Evolutionary conservation across 1,140 invertebrate genomes (phyloP).

Genomic region (Limonius californicus): DNA sequence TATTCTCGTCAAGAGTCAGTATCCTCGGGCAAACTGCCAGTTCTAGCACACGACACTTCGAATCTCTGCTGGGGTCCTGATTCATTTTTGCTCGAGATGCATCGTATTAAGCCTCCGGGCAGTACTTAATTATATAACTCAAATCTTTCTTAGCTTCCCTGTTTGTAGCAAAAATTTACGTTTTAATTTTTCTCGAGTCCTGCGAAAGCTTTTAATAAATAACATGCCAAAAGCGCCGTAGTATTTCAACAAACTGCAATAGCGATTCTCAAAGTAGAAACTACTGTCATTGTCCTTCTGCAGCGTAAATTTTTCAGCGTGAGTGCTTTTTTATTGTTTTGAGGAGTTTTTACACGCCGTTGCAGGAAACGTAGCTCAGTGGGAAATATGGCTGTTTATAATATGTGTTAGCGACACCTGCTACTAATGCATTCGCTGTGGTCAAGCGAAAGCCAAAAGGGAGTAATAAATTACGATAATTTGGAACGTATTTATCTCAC

Average conservation of each 20-base stretch:
- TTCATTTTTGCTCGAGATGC: background rate
- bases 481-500: constrained; percentile 1
- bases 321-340: background rate
- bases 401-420: constrained; percentile 6
- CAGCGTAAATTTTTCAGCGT: background rate
- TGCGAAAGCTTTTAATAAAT: no score
- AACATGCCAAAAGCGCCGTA: no score
- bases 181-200: no score
- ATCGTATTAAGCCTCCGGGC: background rate
- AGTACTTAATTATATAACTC: constrained; percentile 5
- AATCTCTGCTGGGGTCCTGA: constrained; percentile 15
- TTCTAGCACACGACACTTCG: constrained; percentile 15
- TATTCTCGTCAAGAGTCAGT: constrained; percentile 10
- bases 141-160: background rate
- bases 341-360: background rate
- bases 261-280: no score
- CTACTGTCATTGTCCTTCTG: no score
- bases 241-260: no score
- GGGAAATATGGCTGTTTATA: constrained; percentile 3
- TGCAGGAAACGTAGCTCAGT: background rate
- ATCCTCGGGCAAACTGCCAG: constrained; percentile 14
- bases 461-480: constrained; percentile 12
- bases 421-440: constrained; percentile 9
- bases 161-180: no score
- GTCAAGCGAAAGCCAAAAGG: constrained; percentile 3